phyloP scores from a whole-genome alignment of 2,888 invertebrate genomes.

The Hirtodrosophila duncani region DNA sequence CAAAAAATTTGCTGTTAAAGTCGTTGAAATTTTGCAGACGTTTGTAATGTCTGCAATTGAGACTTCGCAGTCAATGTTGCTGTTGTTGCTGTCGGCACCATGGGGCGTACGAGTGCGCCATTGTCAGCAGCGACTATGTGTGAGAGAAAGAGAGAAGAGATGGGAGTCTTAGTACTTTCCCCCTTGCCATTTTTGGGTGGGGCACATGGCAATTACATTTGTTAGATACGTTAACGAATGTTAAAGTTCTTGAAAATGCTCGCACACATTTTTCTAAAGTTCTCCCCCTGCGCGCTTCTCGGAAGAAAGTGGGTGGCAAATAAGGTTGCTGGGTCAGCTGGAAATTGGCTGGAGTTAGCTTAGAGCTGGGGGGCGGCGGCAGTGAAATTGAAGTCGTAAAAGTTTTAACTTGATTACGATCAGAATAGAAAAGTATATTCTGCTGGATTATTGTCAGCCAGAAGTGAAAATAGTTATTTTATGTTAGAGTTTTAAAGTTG shows the following conservation, averaged over 20 bases:
- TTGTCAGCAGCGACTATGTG: no score
- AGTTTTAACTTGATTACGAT: constrained; percentile 4
- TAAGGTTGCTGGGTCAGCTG: constrained; percentile 37
- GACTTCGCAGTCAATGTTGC: constrained; percentile 32
- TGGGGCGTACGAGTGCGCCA: constrained; percentile 55
- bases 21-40: constrained; percentile 40
- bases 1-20: constrained; percentile 29
- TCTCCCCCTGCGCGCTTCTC: not conserved
- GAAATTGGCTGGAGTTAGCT: no score
- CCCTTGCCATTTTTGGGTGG: constrained; percentile 33
- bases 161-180: no score
- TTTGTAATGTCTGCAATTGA: constrained; percentile 34
- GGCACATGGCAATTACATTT: constrained; percentile 38
- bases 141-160: not conserved
- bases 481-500: no score
- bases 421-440: constrained; percentile 13
- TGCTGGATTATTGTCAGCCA: not conserved
- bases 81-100: constrained; percentile 32
- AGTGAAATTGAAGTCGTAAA: constrained; percentile 7
- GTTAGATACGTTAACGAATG: constrained; percentile 41
- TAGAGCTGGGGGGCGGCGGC: no score
- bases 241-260: constrained; percentile 22
- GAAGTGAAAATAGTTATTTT: constrained; percentile 2
- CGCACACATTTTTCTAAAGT: constrained; percentile 14
- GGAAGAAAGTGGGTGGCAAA: constrained; percentile 3